These are phyloP conservation scores for Tenebrio molitor DNA, from an alignment of 1,140 invertebrate species.

Conservation along the genomic window DNA sequence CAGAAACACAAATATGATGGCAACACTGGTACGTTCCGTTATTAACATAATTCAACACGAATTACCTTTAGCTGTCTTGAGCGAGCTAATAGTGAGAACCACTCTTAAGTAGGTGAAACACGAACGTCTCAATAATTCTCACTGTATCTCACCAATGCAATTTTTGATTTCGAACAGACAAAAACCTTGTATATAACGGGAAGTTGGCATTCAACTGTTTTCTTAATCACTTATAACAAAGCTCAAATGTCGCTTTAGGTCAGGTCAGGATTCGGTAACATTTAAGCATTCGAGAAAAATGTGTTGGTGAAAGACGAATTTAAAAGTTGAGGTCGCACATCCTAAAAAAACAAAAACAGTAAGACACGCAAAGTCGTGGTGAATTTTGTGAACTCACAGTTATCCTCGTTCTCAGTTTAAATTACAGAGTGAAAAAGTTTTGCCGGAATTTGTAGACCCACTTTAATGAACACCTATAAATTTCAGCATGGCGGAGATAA, in stretches of 20 bases:
- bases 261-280: constrained; percentile 12
- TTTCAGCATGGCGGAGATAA: background rate
- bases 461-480: background rate
- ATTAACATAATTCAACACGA: background rate
- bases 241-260: constrained; percentile 1
- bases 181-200: no score
- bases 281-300: background rate
- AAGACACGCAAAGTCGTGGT: constrained; percentile 7
- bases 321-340: background rate
- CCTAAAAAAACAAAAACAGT: background rate
- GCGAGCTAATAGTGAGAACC: background rate
- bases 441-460: background rate
- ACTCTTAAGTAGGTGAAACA: background rate
- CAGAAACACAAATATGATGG: background rate
- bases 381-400: background rate
- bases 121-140: background rate
- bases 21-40: background rate
- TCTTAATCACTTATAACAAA: no score
- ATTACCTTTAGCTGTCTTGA: no score
- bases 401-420: constrained; percentile 7
- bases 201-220: no score
- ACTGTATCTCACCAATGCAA: background rate
- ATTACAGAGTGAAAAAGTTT: background rate
- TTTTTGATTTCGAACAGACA: background rate
- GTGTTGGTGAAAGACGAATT: background rate